A percentile compares a stretch with the other conserved stretches of the same genome.
These are phyloP conservation scores for Cromileptes altivelis DNA, from an alignment of 2,113 vertebrate genomes.

Conservation along the genomic window DNA sequence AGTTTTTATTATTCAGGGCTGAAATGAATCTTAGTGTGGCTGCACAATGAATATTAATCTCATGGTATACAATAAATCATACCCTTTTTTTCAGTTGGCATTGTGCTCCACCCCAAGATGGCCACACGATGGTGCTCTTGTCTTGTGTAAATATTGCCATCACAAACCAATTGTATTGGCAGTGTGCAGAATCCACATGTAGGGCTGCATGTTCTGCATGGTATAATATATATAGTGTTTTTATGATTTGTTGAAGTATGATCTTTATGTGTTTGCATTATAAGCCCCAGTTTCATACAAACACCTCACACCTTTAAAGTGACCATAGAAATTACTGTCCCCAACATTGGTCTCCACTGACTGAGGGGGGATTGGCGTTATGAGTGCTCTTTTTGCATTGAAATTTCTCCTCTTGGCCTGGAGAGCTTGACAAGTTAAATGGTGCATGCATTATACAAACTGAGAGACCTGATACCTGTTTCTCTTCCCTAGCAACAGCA, in stretches of 20 bases:
- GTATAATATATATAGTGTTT: background rate
- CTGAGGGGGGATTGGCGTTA: background rate
- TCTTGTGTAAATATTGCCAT: background rate
- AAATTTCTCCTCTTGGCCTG: background rate
- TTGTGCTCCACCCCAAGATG: background rate
- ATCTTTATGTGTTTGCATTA: background rate
- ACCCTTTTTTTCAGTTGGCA: background rate
- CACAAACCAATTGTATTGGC: background rate
- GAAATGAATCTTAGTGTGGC: constrained; percentile 14
- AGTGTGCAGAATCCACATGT: background rate
- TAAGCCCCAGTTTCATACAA: background rate
- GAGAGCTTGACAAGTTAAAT: background rate
- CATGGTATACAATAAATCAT: background rate
- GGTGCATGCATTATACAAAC: background rate
- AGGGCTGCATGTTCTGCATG: background rate
- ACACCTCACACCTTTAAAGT: background rate
- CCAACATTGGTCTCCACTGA: background rate
- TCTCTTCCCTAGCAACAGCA: constrained; percentile 30
- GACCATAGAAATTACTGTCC: background rate
- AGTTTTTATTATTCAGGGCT: background rate
- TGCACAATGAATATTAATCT: constrained; percentile 29
- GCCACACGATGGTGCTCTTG: constrained; percentile 71
- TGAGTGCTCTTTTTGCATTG: background rate
- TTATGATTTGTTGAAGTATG: background rate
- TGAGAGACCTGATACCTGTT: background rate